Percentiles rank a stretch among this genome's conserved stretches.
Conservation (phyloP, 1,140 invertebrate species). For the Aphaenogaster rudis region DNA sequence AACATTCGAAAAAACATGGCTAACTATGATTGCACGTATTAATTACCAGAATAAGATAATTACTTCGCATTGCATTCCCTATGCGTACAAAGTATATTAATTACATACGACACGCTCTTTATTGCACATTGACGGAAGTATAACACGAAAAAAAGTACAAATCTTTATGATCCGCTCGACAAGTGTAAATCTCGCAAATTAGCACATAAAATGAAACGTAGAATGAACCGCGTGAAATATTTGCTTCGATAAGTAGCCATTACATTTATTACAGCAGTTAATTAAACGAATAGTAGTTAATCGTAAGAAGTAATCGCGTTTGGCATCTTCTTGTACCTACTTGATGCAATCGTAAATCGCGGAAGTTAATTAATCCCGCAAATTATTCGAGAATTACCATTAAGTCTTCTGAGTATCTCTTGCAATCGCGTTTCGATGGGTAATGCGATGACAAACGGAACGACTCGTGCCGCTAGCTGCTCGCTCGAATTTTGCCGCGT, state of each 20-base stretch:
- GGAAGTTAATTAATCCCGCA: not conserved
- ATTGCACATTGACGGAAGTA: not conserved
- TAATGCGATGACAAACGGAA: not conserved
- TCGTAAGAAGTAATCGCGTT: not conserved
- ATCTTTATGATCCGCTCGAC: not conserved
- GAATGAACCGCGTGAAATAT: not conserved
- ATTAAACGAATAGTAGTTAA: not conserved
- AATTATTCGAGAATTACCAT: not conserved
- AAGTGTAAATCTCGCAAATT: not conserved
- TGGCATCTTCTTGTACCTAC: not conserved
- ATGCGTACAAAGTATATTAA: not conserved
- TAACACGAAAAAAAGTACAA: not conserved
- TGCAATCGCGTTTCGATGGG: not conserved
- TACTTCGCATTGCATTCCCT: not conserved
- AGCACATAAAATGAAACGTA: not conserved
- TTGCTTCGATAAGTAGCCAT: not conserved
- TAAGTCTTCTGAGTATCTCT: not conserved
- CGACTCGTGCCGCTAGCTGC: not conserved
- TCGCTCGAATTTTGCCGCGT: not conserved
- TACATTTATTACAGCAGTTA: not conserved
- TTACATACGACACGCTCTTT: not conserved
- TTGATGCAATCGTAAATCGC: not conserved
- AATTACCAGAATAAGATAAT: not conserved
- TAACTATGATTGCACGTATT: not conserved
- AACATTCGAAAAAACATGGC: not conserved